Conservation (phyloP, 2,888 invertebrate species). For the Busseola fusca region DNA sequence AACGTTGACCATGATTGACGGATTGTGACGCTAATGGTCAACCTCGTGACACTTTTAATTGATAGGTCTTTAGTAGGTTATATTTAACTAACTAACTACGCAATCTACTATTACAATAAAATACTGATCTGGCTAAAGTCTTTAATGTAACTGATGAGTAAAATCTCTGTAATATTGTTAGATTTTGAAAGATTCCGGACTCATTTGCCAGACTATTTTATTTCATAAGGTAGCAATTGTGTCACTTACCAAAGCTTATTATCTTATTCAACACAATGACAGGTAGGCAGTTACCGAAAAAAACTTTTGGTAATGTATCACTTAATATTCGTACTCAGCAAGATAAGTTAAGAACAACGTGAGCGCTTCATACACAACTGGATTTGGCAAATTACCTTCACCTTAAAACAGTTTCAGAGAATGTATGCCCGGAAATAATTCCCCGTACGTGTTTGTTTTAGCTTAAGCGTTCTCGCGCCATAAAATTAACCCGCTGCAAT, state of each 20-base stretch:
- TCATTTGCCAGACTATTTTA: background rate
- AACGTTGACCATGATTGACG: slow-evolving; percentile 20
- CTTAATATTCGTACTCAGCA: slow-evolving; percentile 46
- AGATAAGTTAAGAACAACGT: slow-evolving; percentile 60
- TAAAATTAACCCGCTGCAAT: slow-evolving; percentile 79
- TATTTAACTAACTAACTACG: background rate
- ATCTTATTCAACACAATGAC: background rate
- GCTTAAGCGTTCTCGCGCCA: slow-evolving; percentile 75
- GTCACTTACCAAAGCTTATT: background rate
- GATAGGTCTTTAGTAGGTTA: background rate
- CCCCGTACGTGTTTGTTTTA: slow-evolving; percentile 80
- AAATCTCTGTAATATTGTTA: background rate
- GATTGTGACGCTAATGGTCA: slow-evolving; percentile 19
- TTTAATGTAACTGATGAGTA: background rate
- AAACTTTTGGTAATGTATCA: slow-evolving; percentile 34
- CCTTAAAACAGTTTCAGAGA: slow-evolving; percentile 76
- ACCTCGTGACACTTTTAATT: slow-evolving; percentile 13
- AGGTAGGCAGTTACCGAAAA: background rate
- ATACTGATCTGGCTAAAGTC: too few relatives aligned
- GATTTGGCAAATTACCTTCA: slow-evolving; percentile 78
- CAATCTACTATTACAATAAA: background rate
- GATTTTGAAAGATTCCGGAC: too few relatives aligned
- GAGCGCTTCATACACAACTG: slow-evolving; percentile 72
- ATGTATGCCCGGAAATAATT: slow-evolving; percentile 79
- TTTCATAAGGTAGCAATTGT: background rate